Percentiles rank a stretch among this genome's conserved stretches.
Evolutionary conservation across 2,797 vertebrate species (phyloP).

Genomic region (Luscinia megarhynchos): DNA sequence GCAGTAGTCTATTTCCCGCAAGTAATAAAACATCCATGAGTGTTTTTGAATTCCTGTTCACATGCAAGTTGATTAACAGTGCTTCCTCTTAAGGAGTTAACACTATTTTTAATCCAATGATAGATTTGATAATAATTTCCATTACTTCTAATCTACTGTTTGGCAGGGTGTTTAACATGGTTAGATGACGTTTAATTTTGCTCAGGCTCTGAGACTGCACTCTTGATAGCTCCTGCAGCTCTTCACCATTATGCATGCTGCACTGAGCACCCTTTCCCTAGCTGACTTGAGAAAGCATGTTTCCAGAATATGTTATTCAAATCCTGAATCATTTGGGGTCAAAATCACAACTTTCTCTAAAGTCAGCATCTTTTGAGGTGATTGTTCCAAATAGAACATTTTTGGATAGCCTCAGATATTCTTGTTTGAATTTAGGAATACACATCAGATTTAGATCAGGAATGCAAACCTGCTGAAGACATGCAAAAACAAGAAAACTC

Average conservation of each 20-base stretch:
- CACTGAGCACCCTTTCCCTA: neutral
- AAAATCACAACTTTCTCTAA: conserved; percentile 1
- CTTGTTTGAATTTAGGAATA: neutral
- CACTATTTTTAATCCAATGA: conserved; percentile 32
- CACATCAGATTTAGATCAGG: neutral
- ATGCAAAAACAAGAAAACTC: neutral
- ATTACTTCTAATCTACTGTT: conserved; percentile 18
- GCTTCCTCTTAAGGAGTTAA: conserved; percentile 10
- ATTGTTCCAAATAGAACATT: neutral
- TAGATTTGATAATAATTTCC: conserved; percentile 21
- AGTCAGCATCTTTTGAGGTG: conserved; percentile 5
- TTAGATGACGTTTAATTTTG: neutral
- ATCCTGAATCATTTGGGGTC: conserved; percentile 11
- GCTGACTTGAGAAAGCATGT: neutral
- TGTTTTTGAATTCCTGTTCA: neutral
- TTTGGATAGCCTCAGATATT: neutral
- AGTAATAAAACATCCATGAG: neutral
- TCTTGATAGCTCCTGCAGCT: neutral
- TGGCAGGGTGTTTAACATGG: neutral
- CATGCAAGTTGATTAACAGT: neutral
- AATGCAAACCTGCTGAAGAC: neutral
- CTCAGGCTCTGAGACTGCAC: neutral
- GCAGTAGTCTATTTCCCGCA: neutral
- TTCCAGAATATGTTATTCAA: conserved; percentile 31
- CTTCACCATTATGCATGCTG: neutral